Evolutionary conservation across 2,113 vertebrate genomes (phyloP), one percentile per base, ranked within the genome.

Genomic region (Hemiprocne comata): DNA sequence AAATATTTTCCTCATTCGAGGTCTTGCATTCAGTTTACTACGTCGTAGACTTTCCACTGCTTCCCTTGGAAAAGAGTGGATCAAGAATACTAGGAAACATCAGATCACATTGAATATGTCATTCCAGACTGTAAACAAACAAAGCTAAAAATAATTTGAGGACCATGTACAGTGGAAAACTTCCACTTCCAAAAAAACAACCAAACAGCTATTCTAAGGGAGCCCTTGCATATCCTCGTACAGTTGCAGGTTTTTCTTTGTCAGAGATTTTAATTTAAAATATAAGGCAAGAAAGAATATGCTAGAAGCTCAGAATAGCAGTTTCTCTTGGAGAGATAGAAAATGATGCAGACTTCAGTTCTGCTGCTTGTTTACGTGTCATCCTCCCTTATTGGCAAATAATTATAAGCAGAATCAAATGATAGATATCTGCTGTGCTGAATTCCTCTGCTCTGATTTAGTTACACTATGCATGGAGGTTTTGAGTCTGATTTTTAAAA

Each of bases 41-140:
- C 4, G 0, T 64, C 0, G 3, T 87, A 84, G 62, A 76, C 31
- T 96, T 97, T 96, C 90, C 94, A 93, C 50, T 85, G 80, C 83
- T 96, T 92, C 88, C 77, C 36, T 93, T 94, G 92, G 93, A 96
- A 95, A 90, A 90, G 34, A 57, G 80, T 58, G 69, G 94, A 72
- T 89, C 90, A 85, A 93, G 94, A 94, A 93, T 89, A 96, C 73
- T 90, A 96, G 92, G 93, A 96, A 97, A 96, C 80, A 96, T 89
- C 92, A 96, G 92, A 97, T 96, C 95, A 96, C 62, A 23, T 93
- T 74, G 54, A 92, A 72, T 90, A 92, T 95, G 90, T 94, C 62
- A 90, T 90, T 94, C 57, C 69, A 92, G 86, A 82, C 60, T 93
- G 90, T 91, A 96, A 96, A 97, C 82, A 96, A 94, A 84, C 88